A percentile compares a stretch with the other conserved stretches of the same genome.
Conservation (phyloP, 2,113 vertebrate species). For the Heterotilapia buettikoferi region DNA sequence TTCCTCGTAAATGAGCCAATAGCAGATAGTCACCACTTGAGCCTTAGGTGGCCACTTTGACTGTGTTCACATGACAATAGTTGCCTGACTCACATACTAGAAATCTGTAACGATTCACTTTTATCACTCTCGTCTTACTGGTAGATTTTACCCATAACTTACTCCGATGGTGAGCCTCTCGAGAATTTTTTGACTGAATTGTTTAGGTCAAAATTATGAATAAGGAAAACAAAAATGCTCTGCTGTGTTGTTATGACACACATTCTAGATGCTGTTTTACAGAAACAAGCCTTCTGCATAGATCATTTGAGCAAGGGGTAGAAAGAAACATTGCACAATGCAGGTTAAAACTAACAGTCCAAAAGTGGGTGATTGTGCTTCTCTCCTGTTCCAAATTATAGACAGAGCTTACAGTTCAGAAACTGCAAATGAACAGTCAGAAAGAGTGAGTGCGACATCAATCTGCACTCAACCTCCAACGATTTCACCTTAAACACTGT, state of each 20-base stretch:
- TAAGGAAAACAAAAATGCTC: background rate
- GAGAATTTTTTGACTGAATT: background rate
- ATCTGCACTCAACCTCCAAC: background rate
- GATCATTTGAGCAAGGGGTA: background rate
- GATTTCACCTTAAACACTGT: slow-evolving; percentile 28
- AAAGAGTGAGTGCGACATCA: slow-evolving; percentile 10
- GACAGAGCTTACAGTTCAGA: slow-evolving; percentile 28
- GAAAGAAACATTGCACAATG: slow-evolving; percentile 22
- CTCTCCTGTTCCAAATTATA: slow-evolving; percentile 16
- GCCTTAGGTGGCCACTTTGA: background rate
- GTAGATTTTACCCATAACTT: background rate
- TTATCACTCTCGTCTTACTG: background rate
- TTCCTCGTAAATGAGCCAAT: slow-evolving; percentile 37
- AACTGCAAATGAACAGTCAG: slow-evolving; percentile 32
- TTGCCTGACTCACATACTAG: background rate
- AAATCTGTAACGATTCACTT: background rate
- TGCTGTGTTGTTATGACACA: background rate
- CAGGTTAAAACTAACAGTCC: slow-evolving; percentile 23
- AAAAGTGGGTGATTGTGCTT: slow-evolving; percentile 29
- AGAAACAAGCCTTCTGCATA: background rate
- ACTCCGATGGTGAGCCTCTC: background rate
- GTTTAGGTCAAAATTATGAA: background rate
- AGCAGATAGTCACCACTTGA: background rate
- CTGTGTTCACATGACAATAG: background rate
- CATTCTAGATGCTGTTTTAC: background rate